phyloP scores from a whole-genome alignment of 2,113 vertebrate genomes.

The Archocentrus centrarchus region DNA sequence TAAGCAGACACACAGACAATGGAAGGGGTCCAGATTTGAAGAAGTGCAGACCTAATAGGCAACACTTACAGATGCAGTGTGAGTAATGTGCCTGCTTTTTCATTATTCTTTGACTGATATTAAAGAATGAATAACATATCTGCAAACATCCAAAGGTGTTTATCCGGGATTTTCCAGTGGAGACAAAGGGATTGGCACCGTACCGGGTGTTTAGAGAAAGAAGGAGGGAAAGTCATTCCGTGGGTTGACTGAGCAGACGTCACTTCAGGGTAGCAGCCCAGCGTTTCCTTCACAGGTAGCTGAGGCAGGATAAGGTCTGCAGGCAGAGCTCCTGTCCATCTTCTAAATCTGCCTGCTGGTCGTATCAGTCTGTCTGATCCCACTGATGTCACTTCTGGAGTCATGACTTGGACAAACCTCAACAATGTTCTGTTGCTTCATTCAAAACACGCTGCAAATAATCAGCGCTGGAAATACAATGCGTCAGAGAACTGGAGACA shows the following conservation, averaged over 20 bases:
- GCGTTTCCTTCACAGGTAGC: conserved; percentile 15
- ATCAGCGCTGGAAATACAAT: neutral
- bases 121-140: conserved; percentile 9
- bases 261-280: conserved; percentile 28
- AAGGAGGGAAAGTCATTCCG: conserved; percentile 28
- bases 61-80: conserved; percentile 2
- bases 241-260: conserved; percentile 35
- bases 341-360: conserved; percentile 30
- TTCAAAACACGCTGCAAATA: conserved; percentile 17
- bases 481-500: neutral
- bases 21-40: conserved; percentile 26
- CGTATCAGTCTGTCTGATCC: conserved; percentile 29
- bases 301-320: conserved; percentile 35
- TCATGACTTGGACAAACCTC: conserved; percentile 17
- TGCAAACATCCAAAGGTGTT: conserved; percentile 16
- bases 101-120: neutral
- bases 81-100: conserved; percentile 10
- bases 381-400: conserved; percentile 24
- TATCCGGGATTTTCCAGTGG: conserved; percentile 33
- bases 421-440: conserved; percentile 8
- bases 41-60: neutral
- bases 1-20: conserved; percentile 15
- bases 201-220: conserved; percentile 21
- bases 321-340: conserved; percentile 22
- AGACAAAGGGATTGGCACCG: conserved; percentile 27